phyloP scores from a whole-genome alignment of 2,113 vertebrate species.

The Dryoscopus gambensis region DNA sequence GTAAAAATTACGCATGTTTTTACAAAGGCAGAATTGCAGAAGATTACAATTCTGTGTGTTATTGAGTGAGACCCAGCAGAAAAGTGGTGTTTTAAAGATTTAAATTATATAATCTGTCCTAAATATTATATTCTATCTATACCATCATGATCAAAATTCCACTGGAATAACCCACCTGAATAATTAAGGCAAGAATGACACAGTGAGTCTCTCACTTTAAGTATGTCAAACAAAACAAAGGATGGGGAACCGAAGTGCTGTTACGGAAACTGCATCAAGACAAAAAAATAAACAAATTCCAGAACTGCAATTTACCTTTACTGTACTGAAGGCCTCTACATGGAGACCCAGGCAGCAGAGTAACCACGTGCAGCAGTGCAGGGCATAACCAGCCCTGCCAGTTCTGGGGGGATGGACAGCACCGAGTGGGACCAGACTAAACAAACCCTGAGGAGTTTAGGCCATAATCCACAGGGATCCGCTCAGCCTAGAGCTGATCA shows the following conservation, averaged over 20 bases:
- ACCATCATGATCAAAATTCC: neutral
- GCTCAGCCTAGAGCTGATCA: neutral
- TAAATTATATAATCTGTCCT: neutral
- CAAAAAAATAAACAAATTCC: fast-evolving
- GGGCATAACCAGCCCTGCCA: neutral
- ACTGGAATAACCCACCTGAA: neutral
- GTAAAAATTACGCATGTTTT: neutral
- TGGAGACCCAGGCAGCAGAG: neutral
- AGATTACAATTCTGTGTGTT: neutral
- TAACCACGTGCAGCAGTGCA: neutral
- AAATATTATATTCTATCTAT: neutral
- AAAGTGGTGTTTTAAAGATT: neutral
- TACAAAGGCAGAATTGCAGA: neutral
- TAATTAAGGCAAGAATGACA: neutral
- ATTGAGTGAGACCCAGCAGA: neutral
- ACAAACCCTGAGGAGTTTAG: neutral
- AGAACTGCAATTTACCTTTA: neutral
- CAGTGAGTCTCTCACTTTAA: neutral
- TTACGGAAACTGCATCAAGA: neutral
- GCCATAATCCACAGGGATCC: neutral
- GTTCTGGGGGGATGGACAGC: too few relatives aligned
- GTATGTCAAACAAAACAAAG: neutral
- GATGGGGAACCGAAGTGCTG: neutral
- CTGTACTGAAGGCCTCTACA: neutral
- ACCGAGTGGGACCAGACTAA: neutral